These are phyloP conservation scores for Thecocarcelia acutangulata DNA, from an alignment of 2,888 invertebrate species.

Conservation along the genomic window DNA sequence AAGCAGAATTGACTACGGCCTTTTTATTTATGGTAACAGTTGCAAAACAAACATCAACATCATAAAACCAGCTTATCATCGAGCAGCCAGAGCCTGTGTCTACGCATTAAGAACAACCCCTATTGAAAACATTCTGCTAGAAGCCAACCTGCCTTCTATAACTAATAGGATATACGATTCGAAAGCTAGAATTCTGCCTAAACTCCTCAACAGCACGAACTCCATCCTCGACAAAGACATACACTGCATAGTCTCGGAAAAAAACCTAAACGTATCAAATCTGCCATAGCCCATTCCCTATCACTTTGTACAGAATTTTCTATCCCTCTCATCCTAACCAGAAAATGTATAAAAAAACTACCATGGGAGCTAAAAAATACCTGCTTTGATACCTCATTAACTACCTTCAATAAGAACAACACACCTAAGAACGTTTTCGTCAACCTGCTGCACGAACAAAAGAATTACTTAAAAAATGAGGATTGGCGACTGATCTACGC, in stretches of 20 bases:
- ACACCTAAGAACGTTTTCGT: neutral
- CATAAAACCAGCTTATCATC: conserved; percentile 13
- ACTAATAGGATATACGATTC: neutral
- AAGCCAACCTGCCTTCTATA: conserved; percentile 19
- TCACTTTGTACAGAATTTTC: conserved; percentile 15
- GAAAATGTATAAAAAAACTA: neutral
- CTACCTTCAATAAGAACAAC: neutral
- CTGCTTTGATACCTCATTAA: neutral
- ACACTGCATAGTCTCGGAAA: no score
- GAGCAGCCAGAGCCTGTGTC: conserved; percentile 1
- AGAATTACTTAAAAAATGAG: neutral
- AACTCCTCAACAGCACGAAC: neutral
- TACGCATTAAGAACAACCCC: conserved; percentile 26
- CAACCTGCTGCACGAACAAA: no score
- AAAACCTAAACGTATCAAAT: conserved; percentile 8
- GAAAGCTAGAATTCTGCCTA: neutral
- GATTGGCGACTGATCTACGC: conserved; percentile 1
- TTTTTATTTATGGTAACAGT: conserved; percentile 19
- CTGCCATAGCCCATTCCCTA: no score
- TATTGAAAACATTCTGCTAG: neutral
- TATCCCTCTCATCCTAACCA: neutral
- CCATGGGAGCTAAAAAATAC: neutral
- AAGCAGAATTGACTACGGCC: conserved; percentile 9
- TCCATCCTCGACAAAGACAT: neutral
- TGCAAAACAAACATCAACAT: conserved; percentile 15